Base-by-base conservation (phyloP, 53 echinoderm and acorn worm species). In the Mesocentrotus franciscanus region DNA sequence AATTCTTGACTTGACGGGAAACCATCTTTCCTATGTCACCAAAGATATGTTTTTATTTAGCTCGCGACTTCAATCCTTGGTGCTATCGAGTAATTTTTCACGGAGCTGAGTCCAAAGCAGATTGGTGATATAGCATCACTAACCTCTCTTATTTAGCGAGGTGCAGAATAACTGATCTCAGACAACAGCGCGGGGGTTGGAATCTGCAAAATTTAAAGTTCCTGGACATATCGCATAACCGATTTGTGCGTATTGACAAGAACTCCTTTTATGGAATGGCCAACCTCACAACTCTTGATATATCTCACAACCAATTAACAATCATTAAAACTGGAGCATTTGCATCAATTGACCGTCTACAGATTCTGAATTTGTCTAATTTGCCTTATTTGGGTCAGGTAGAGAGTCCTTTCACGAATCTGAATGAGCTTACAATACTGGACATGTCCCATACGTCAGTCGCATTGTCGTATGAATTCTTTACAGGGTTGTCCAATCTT, bases 231-330 rank as follows among this genome's bases (percentile, higher is more conserved):
- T 78, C 76, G 3, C 36, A 93, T 30, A 59, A 49, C 39, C 61
- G 81, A 29, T 30, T 81, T 32, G 20, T 33, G 20, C 34, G 76
- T 32, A 20, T 93, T 18, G 14, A 58, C 11, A 60, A 93, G 15
- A 8, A 93, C 61, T 56, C 79, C 8, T 93, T 93, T 81, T 49
- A 59, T 17, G 93, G 93, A 58, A 56, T 93, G 78, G 32, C 60
- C 11, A 76, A 76, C 20, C 81, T 93, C 78, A 30, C 56, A 18
- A 79, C 56, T 14, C 93, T 93, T 10, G 35, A 34, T 35, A 6
- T 93, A 79, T 56, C 56, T 30, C n/a, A 81, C 81, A 93, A 93
- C 61, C 59, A 60, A 22, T 55, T 93, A 22, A 60, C 58, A 29
- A 26, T 27, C 3, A 79, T 78, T 81, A 29, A 76, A 33, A 60